Evolutionary conservation across 92 coral and sea anemone genomes (phyloP).

Genomic region (Umimayanthus chanpuru): DNA sequence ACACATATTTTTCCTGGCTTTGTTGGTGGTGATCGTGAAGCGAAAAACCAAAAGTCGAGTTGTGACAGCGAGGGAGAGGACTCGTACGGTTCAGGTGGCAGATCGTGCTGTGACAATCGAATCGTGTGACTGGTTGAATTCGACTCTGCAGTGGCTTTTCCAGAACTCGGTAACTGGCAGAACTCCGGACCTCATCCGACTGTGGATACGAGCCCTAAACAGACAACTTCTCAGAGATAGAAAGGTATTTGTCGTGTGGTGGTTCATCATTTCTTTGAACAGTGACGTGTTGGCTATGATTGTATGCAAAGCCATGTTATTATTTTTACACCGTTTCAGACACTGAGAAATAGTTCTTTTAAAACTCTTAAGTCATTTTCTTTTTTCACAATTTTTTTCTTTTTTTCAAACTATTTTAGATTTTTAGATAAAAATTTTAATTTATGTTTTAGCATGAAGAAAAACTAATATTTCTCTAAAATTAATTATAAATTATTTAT

Average conservation of each 20-base stretch:
- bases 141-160: slow-evolving; percentile 79
- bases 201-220: slow-evolving; percentile 88
- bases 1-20: slow-evolving; percentile 66
- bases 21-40: slow-evolving; percentile 57
- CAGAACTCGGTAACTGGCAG: slow-evolving; percentile 62
- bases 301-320: too few relatives aligned
- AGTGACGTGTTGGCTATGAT: too few relatives aligned
- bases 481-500: too few relatives aligned
- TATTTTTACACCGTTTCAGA: too few relatives aligned
- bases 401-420: too few relatives aligned
- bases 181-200: slow-evolving; percentile 79
- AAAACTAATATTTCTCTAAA: too few relatives aligned
- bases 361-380: too few relatives aligned
- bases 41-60: slow-evolving; percentile 45
- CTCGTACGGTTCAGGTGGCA: slow-evolving; percentile 66
- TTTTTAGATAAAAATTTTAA: too few relatives aligned
- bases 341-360: too few relatives aligned
- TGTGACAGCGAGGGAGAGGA: slow-evolving; percentile 33
- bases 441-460: too few relatives aligned
- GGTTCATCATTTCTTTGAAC: slow-evolving; percentile 2
- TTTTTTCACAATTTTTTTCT: too few relatives aligned
- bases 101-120: slow-evolving; percentile 87
- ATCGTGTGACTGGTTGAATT: slow-evolving; percentile 92
- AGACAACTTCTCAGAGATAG: slow-evolving; percentile 74
- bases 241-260: slow-evolving; percentile 68